These are phyloP conservation scores for Motacilla alba DNA, from an alignment of 2,113 vertebrate genomes.

Conservation along the genomic window DNA sequence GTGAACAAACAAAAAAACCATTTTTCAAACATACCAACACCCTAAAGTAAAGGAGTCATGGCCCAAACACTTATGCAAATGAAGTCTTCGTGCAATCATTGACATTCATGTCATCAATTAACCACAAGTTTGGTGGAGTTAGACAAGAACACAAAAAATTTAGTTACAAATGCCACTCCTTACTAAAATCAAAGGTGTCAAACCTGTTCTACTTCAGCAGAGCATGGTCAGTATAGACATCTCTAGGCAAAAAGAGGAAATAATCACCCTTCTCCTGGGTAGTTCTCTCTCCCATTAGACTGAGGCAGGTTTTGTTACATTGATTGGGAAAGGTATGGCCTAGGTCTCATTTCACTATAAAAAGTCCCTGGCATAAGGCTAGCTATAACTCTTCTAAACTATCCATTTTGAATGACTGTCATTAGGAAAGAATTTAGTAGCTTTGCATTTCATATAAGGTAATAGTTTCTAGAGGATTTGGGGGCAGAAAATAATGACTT, in stretches of 20 bases:
- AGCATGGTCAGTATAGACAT: background rate
- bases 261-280: background rate
- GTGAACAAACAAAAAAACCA: background rate
- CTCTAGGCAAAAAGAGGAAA: background rate
- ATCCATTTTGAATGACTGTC: conserved; percentile 65
- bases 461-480: conserved; percentile 71
- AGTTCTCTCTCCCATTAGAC: background rate
- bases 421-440: conserved; percentile 76
- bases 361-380: conserved; percentile 40
- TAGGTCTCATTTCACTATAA: conserved; percentile 59
- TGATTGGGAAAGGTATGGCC: conserved; percentile 17
- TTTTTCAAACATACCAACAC: background rate
- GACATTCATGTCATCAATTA: background rate
- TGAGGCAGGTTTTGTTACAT: background rate
- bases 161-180: background rate
- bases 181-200: background rate
- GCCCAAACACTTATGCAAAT: background rate
- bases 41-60: background rate
- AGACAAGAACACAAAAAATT: background rate
- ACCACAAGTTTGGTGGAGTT: background rate
- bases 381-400: conserved; percentile 54
- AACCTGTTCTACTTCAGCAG: background rate
- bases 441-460: conserved; percentile 67
- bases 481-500: conserved; percentile 56
- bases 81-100: background rate